These are phyloP conservation scores for Drosophila eugracilis DNA, from an alignment of 1,140 invertebrate genomes.

Conservation along the genomic window DNA sequence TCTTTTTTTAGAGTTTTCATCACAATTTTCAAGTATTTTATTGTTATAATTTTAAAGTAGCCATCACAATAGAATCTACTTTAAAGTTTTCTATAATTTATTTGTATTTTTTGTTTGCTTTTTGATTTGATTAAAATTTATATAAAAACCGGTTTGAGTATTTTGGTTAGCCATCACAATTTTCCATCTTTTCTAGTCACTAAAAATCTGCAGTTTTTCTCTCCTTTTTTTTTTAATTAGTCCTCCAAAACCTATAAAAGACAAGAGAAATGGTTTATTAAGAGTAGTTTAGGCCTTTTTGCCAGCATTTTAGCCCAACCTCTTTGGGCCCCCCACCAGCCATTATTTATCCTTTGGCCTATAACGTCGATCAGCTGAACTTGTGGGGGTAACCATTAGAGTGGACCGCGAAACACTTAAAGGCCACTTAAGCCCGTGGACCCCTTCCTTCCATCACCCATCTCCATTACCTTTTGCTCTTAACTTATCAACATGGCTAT, in stretches of 20 bases:
- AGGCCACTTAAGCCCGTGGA: conserved; percentile 50
- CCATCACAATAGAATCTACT: neutral
- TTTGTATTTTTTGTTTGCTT: neutral
- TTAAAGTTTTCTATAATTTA: neutral
- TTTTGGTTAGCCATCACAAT: neutral
- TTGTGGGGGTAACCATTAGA: neutral
- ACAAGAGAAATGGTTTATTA: conserved; percentile 3
- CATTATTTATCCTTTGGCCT: conserved; percentile 1
- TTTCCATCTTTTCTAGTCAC: neutral
- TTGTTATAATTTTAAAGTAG: neutral
- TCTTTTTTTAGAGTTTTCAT: neutral
- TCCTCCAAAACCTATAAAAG: neutral
- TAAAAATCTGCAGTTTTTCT: neutral
- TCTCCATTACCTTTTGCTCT: conserved; percentile 21
- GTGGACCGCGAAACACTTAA: conserved; percentile 45
- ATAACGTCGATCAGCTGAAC: neutral
- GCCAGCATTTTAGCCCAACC: neutral
- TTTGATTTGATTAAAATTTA: neutral
- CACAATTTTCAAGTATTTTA: neutral
- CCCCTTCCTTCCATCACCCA: conserved; percentile 1
- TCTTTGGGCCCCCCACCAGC: neutral
- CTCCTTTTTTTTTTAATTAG: neutral
- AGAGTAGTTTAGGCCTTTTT: too few species aligned
- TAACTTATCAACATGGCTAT: conserved; percentile 59
- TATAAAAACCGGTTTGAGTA: neutral